Base-by-base conservation (phyloP, 2,113 vertebrate genomes). In the Xenotilapia leptura region DNA sequence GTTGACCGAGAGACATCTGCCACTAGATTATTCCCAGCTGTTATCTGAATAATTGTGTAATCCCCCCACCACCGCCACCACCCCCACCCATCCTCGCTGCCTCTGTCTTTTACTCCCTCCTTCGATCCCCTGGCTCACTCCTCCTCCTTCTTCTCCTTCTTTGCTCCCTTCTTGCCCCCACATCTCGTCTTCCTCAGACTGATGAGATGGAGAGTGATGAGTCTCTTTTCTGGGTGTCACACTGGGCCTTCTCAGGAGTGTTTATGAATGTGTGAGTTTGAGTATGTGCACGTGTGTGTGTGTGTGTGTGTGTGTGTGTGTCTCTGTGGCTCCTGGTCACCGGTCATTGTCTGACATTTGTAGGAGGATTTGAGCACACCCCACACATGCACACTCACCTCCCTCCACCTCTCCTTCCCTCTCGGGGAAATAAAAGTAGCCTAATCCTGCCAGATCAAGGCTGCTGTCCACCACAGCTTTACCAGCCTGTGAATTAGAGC, bases 31-130 rank as follows among this genome's bases (percentile, higher is more conserved):
- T 96, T 95, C 95, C 96, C 96, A 96, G 96, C 96, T 97, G 96
- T 97, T 97, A 96, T 96, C 95, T 96, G 95, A 95, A 96, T 96
- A 96, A 96, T 96, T 96, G 96, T 96, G 94, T 96, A 95, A 96
- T 94, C 91, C 93, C 94, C 91, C 87, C 85, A 47, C 82, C 36
- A n/a, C 60, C 6, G 17, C 58, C 58, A 1, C 31, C 42, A 13
- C 23, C 12, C 36, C 31, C 33, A 45, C 23, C 40, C 1, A 12
- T 38, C 26, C 60, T 28, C 17, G 2, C 58, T 45, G n/a, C 79
- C 58, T 53, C 47, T 58, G 28, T 28, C 42, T 55, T 45, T 68
- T 47, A 4, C 53, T n/a, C 65, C 88, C 62, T 84, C 73, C 83
- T 85, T 62, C 55, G 31, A 77, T 45, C 40, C 31, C 58, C 60